Evolutionary conservation across 2,797 vertebrate species (phyloP), one percentile per base, ranked within the genome.

Genomic region (Odontamblyopus rebecca): DNA sequence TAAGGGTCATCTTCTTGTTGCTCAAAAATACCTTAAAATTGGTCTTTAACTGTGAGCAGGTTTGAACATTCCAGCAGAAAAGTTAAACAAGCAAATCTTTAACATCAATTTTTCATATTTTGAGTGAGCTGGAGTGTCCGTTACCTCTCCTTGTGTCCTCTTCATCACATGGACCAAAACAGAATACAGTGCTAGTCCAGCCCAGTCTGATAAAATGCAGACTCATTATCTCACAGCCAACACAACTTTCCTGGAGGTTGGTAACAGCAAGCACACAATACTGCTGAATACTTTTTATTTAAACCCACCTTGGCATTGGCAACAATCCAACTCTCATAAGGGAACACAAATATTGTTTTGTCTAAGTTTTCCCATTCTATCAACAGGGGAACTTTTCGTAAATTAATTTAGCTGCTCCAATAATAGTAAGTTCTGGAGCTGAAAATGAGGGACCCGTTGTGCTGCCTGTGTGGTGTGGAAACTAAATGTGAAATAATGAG

Each of bases 401-500:
- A 77, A 80, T 70, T 29, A 53, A 61, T 73, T 74, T 62, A 71
- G 62, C 71, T 72, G 72, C 27, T n/a, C 48, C 68, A 73, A 61
- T 60, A 78, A 51, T 27, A 41, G 23, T 11, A 32, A 57, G 6
- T 16, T 26, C 67, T 62, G 61, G 71, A 69, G 72, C 68, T 0
- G 4, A 32, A 68, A 62, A 73, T 53, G 66, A 66, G 68, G 67
- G 72, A 72, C 67, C 65, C 60, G 68, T 69, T 68, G 56, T 48
- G 19, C 15, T 69, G 76, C 68, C 15, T 81, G 44, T 61, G 60
- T 68, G 51, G 73, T 29, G 3, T 12, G 1, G 60, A 82, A 77
- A 71, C 74, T 74, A 68, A 76, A 82, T 71, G 69, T 69, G 70
- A 76, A 60, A 82, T 86, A 82, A 85, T 86, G 74, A 85, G 79